phyloP scores from a whole-genome alignment of 2,113 vertebrate genomes.

The Chloroceryle aenea region DNA sequence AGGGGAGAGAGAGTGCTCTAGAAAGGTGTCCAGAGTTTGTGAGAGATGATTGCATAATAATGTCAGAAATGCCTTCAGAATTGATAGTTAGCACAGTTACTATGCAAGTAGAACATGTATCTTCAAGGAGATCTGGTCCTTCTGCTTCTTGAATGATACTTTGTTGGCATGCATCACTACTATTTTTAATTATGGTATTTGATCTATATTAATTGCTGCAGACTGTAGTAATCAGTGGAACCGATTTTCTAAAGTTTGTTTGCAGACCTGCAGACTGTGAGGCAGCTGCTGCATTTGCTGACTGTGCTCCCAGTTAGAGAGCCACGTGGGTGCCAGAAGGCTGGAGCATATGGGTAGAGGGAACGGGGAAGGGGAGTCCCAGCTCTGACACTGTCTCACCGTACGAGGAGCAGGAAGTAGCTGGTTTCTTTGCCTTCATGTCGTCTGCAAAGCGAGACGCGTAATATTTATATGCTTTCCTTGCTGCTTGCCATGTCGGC shows the following conservation, averaged over 20 bases:
- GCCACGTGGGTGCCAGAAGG: background rate
- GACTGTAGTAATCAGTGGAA: background rate
- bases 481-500: background rate
- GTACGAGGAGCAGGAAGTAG: background rate
- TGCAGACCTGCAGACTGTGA: background rate
- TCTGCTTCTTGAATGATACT: background rate
- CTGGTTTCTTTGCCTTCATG: background rate
- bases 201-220: background rate
- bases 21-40: background rate
- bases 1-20: background rate
- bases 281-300: background rate
- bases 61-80: background rate
- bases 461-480: fast-evolving
- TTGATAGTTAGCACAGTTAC: background rate
- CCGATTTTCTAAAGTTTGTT: background rate
- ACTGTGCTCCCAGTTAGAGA: background rate
- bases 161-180: background rate
- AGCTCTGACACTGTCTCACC: background rate
- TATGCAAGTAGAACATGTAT: fast-evolving
- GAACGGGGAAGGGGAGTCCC: background rate
- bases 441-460: background rate
- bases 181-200: background rate
- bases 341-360: background rate
- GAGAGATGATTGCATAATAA: background rate
- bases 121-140: background rate